These are phyloP conservation scores for Stenotaenia linearis DNA, from an alignment of 2,888 invertebrate species.

Conservation along the genomic window DNA sequence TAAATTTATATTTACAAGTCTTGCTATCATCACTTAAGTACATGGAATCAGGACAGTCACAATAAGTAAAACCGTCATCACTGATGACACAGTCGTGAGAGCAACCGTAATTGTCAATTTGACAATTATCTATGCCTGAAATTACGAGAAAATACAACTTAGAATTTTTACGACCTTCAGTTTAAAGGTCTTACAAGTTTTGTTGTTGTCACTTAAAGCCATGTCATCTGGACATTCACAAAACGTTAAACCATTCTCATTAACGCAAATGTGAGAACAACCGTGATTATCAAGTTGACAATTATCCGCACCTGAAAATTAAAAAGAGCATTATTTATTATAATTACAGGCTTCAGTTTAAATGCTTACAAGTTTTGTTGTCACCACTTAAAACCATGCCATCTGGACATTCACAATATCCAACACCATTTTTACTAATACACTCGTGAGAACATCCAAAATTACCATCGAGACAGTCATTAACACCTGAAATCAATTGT, in stretches of 20 bases:
- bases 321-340: neutral
- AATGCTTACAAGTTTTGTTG: neutral
- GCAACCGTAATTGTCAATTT: constrained; percentile 5
- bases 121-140: neutral
- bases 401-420: neutral
- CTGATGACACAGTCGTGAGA: neutral
- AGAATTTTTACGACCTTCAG: neutral
- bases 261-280: constrained; percentile 48
- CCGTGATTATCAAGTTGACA: constrained; percentile 47
- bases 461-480: neutral
- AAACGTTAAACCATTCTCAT: constrained; percentile 45
- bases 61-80: neutral
- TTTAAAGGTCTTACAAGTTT: neutral
- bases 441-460: neutral
- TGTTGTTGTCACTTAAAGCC: constrained; percentile 26
- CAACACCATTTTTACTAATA: neutral
- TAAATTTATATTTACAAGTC: too few relatives aligned
- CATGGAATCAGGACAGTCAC: neutral
- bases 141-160: neutral
- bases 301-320: constrained; percentile 45
- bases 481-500: neutral
- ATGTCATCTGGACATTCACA: constrained; percentile 45
- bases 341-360: too few relatives aligned
- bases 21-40: neutral
- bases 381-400: neutral